Evolutionary conservation across 2,113 vertebrate species (phyloP).

Genomic region (Melanotaenia duboulayi): DNA sequence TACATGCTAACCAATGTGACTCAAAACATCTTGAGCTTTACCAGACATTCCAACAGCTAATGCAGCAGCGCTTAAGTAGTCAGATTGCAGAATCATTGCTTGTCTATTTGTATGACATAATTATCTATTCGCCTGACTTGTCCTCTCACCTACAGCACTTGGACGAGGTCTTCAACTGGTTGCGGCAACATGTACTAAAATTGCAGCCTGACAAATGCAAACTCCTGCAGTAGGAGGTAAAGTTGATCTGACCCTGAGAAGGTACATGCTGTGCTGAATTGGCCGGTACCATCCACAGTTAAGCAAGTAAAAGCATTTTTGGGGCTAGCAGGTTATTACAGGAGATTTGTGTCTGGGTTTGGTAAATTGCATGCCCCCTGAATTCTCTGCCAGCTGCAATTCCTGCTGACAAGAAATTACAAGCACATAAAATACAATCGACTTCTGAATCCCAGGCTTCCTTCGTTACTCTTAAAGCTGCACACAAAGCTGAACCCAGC

Average conservation of each 20-base stretch:
- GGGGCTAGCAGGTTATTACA: background rate
- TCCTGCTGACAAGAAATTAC: background rate
- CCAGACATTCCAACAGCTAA: background rate
- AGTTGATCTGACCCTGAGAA: background rate
- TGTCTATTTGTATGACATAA: background rate
- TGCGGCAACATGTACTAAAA: background rate
- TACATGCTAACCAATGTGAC: no score
- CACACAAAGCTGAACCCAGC: background rate
- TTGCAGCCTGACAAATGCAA: background rate
- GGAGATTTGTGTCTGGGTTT: background rate
- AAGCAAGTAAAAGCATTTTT: background rate
- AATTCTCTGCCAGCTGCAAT: background rate
- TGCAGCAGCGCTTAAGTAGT: slow-evolving; percentile 4
- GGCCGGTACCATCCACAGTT: background rate
- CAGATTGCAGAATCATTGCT: background rate
- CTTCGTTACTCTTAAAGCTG: background rate
- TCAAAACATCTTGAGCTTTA: no score
- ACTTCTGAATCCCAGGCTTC: background rate
- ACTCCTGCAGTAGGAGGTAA: background rate
- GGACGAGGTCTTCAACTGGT: background rate
- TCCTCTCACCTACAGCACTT: background rate
- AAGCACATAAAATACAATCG: background rate
- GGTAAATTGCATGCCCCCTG: background rate
- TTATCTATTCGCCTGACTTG: background rate
- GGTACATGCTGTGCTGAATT: background rate